Conservation (phyloP, 2,113 vertebrate genomes). For the Rafetus swinhoei region DNA sequence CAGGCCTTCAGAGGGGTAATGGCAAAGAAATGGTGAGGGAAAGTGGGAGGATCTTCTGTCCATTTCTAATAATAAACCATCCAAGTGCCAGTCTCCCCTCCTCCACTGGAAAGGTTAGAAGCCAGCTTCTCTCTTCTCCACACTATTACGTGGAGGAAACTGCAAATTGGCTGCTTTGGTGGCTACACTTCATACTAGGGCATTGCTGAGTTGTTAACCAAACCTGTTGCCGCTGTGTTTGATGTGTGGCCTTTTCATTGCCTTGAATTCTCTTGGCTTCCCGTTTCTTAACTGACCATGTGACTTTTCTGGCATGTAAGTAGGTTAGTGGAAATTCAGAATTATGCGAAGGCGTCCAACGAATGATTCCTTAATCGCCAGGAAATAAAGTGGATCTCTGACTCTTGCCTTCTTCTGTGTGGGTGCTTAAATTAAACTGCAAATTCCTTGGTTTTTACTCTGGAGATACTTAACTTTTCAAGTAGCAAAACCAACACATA, state of each 20-base stretch:
- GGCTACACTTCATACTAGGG: not conserved
- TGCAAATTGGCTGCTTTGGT: not conserved
- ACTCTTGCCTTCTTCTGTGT: slow-evolving; percentile 1
- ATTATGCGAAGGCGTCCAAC: slow-evolving; percentile 42
- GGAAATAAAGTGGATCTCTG: slow-evolving; percentile 54
- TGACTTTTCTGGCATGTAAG: slow-evolving; percentile 23
- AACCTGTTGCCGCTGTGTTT: accelerated
- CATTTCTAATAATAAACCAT: not conserved
- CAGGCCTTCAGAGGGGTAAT: not conserved
- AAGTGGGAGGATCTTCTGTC: too few species aligned
- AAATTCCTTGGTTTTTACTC: slow-evolving; percentile 60
- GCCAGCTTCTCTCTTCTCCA: not conserved
- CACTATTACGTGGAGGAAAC: not conserved
- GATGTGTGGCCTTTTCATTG: not conserved
- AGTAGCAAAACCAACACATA: slow-evolving; percentile 35
- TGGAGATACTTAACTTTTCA: slow-evolving; percentile 28
- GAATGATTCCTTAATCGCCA: slow-evolving; percentile 52
- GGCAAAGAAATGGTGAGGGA: not conserved
- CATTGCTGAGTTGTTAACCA: accelerated
- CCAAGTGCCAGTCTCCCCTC: not conserved
- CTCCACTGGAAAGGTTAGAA: not conserved
- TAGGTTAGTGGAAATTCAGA: slow-evolving; percentile 50
- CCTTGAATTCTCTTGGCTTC: not conserved
- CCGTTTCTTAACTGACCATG: accelerated
- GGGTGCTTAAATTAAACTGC: slow-evolving; percentile 63